These are phyloP conservation scores for Sebastes schlegelii DNA, from an alignment of 2,113 vertebrate genomes.

Conservation along the genomic window DNA sequence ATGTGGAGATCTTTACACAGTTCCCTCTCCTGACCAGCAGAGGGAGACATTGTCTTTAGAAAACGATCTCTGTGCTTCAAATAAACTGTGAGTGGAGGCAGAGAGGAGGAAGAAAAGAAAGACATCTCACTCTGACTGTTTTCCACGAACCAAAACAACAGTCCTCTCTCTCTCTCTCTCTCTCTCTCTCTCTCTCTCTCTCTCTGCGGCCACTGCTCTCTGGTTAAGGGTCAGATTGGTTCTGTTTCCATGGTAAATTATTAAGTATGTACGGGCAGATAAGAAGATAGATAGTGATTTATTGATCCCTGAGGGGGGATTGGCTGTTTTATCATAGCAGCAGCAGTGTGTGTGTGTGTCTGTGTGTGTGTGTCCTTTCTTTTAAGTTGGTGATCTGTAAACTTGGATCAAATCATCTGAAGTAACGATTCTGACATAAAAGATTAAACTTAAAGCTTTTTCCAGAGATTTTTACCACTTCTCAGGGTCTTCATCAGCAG, in stretches of 20 bases:
- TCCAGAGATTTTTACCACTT: no score
- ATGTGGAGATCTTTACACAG: neutral
- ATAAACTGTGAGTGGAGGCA: neutral
- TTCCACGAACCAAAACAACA: neutral
- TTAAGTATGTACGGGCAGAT: neutral
- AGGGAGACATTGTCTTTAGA: slow-evolving; percentile 37
- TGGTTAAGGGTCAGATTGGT: neutral
- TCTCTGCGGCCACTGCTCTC: neutral
- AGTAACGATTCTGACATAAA: no score
- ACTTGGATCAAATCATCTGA: no score
- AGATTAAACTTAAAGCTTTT: no score
- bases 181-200: neutral
- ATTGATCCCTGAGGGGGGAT: neutral
- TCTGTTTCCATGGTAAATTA: neutral
- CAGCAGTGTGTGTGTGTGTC: neutral
- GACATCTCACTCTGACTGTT: slow-evolving; percentile 20
- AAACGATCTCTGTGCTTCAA: neutral
- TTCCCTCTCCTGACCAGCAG: slow-evolving; percentile 26
- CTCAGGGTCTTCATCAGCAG: no score
- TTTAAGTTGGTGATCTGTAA: no score
- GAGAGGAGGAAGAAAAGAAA: neutral
- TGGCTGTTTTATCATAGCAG: neutral
- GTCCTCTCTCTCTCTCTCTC: neutral
- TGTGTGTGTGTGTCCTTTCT: no score
- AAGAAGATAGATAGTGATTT: neutral